Evolutionary conservation across 2,797 vertebrate genomes (phyloP).

Genomic region (Monodelphis domestica): DNA sequence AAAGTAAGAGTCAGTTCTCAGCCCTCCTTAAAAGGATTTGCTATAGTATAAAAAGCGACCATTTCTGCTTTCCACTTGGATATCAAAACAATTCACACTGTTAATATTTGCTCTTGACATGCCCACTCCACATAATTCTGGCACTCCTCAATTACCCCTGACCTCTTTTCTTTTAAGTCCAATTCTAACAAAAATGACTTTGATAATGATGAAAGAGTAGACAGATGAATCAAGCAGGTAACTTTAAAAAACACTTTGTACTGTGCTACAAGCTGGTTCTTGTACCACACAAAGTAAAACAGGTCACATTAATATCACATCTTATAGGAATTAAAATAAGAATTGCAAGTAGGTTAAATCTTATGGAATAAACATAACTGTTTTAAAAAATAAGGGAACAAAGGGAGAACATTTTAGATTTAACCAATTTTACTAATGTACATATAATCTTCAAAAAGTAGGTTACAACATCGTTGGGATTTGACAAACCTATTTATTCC

Average conservation of each 20-base stretch:
- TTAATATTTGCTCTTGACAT: slow-evolving; percentile 11
- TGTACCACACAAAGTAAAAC: slow-evolving; percentile 41
- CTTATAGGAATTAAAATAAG: slow-evolving; percentile 54
- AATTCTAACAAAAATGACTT: neutral
- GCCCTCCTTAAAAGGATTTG: neutral
- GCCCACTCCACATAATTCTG: neutral
- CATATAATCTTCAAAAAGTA: slow-evolving; percentile 57
- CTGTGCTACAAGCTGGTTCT: neutral
- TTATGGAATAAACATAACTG: slow-evolving; percentile 2
- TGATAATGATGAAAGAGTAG: slow-evolving; percentile 34
- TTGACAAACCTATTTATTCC: slow-evolving; percentile 45
- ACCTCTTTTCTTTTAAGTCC: neutral
- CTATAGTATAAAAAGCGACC: neutral
- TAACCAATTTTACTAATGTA: slow-evolving; percentile 26
- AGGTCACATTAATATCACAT: neutral
- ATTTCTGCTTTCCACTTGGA: slow-evolving; percentile 12
- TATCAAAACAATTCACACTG: slow-evolving; percentile 33
- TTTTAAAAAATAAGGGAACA: slow-evolving; percentile 64
- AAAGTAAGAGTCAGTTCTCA: neutral
- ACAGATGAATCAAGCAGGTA: slow-evolving; percentile 35
- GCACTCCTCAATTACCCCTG: neutral
- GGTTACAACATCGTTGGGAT: slow-evolving; percentile 72
- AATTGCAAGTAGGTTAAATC: slow-evolving; percentile 65
- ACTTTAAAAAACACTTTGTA: slow-evolving; percentile 20
- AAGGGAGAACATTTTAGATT: slow-evolving; percentile 16